Conservation (phyloP, 2,888 invertebrate genomes). For the Branchipolynoe longqiensis region DNA sequence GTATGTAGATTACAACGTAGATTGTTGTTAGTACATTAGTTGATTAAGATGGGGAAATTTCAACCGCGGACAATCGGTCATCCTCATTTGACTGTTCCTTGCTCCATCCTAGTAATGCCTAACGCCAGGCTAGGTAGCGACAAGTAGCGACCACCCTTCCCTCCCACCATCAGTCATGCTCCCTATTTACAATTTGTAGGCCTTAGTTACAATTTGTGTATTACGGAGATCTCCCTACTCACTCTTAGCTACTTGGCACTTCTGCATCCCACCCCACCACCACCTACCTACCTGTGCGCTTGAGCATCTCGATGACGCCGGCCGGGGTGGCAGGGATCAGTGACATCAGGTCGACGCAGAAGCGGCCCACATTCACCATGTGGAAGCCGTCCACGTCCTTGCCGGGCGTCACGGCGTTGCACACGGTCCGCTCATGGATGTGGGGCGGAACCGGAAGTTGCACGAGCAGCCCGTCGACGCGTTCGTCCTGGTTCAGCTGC, state of each 20-base stretch:
- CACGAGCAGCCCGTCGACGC: conserved; percentile 90
- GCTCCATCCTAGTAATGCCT: too few species aligned
- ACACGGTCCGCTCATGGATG: conserved; percentile 85
- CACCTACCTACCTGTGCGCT: conserved; percentile 83
- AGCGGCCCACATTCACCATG: conserved; percentile 90
- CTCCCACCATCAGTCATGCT: too few species aligned
- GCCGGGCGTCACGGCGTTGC: conserved; percentile 89
- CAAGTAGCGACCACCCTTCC: too few species aligned
- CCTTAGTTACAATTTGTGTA: too few species aligned
- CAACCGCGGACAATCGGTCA: too few species aligned
- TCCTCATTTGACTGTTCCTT: too few species aligned
- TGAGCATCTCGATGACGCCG: conserved; percentile 87
- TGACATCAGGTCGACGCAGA: conserved; percentile 78
- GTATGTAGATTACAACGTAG: too few species aligned
- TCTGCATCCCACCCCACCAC: background rate
- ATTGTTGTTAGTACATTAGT: too few species aligned
- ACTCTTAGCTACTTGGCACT: background rate
- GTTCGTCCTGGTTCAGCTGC: conserved; percentile 86
- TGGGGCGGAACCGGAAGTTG: conserved; percentile 89
- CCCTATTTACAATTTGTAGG: too few species aligned
- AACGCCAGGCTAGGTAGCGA: too few species aligned
- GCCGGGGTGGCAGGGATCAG: conserved; percentile 91
- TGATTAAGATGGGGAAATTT: too few species aligned
- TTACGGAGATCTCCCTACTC: too few species aligned
- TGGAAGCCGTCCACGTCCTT: conserved; percentile 97